Evolutionary conservation across 2,113 vertebrate species (phyloP).

Genomic region (Malaclemys terrapin): DNA sequence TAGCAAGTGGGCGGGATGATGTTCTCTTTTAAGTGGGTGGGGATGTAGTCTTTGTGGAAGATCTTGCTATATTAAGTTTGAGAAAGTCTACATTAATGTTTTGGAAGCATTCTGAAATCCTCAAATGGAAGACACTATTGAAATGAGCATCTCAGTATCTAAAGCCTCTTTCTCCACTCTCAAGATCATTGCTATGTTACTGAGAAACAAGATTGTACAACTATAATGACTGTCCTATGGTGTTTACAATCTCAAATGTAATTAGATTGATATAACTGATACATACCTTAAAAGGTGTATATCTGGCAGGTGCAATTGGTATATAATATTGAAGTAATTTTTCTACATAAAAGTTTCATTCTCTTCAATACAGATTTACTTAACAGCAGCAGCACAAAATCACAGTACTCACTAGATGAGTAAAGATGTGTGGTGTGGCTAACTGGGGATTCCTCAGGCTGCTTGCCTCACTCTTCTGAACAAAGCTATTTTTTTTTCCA

Average conservation of each 20-base stretch:
- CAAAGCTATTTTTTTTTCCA: background rate
- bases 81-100: background rate
- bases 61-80: background rate
- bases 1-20: background rate
- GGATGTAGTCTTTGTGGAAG: accelerated
- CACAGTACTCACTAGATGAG: background rate
- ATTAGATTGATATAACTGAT: background rate
- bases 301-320: background rate
- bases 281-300: background rate
- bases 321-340: background rate
- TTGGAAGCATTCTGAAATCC: background rate
- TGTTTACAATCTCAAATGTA: background rate
- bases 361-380: background rate
- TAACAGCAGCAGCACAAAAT: background rate
- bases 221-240: background rate
- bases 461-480: background rate
- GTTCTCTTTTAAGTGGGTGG: background rate
- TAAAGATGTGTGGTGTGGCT: background rate
- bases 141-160: background rate
- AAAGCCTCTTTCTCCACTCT: background rate
- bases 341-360: background rate
- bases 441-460: background rate
- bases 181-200: background rate
- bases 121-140: background rate
- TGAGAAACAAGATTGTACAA: background rate